Evolutionary conservation across 2,888 invertebrate genomes (phyloP).

Genomic region (Drepana falcataria): DNA sequence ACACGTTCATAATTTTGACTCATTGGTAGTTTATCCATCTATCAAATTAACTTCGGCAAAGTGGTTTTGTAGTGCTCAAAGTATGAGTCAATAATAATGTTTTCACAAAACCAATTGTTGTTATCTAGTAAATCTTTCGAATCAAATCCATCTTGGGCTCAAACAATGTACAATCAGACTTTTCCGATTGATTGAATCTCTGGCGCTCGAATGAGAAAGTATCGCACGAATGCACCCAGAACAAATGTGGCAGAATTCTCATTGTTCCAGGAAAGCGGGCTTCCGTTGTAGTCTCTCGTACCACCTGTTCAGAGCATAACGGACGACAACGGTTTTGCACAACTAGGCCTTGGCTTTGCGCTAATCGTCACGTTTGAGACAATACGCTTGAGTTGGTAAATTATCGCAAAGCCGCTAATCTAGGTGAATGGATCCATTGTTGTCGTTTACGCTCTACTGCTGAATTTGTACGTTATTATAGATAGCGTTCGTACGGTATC

Average conservation of each 20-base stretch:
- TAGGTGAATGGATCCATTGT: conserved; percentile 24
- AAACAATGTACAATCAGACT: conserved; percentile 30
- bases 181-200: conserved; percentile 49
- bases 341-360: conserved; percentile 49
- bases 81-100: no score
- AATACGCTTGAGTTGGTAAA: conserved; percentile 44
- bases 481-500: no score
- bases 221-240: conserved; percentile 50
- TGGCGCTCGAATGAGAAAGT: conserved; percentile 47
- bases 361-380: conserved; percentile 40
- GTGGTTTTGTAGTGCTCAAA: no score
- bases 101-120: no score
- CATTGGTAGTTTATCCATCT: no score
- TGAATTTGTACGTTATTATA: not conserved
- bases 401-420: conserved; percentile 15
- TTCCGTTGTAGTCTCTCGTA: conserved; percentile 26
- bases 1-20: no score
- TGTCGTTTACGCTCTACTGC: conserved; percentile 1
- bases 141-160: conserved; percentile 12
- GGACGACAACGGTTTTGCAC: conserved; percentile 63
- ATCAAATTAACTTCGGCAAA: no score
- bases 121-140: not conserved
- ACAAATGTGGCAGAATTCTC: conserved; percentile 55
- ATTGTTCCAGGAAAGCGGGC: conserved; percentile 50
- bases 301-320: conserved; percentile 49